Evolutionary conservation across 2,113 vertebrate species (phyloP), one percentile per base, ranked within the genome.

Genomic region (Cochlearius cochlearius): DNA sequence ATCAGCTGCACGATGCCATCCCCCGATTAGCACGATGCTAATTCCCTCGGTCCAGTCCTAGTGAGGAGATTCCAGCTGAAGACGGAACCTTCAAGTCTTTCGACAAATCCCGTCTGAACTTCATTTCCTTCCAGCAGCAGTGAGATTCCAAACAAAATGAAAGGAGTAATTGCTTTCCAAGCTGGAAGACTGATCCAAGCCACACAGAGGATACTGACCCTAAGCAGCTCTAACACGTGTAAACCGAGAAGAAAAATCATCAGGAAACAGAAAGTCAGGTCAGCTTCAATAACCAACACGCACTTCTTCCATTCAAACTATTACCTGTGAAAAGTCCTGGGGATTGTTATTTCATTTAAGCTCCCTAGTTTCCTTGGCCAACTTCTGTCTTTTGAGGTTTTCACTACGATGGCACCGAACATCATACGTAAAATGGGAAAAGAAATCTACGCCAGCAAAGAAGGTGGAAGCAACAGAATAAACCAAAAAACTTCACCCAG

Each of bases 131-230:
- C 69, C 92, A 58, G 66, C 30, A 86, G 66, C 71, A 76, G 74
- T 10, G 8, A 90, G 38, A 67, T 43, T 81, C 69, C 49, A 62
- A 60, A 74, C 8, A 25, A 81, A 94, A 90, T 79, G 71, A 94
- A 88, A 82, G 81, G 81, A 73, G 78, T 86, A 92, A 96, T 92
- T 96, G 81, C 74, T 90, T 90, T 93, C 81, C 1, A 7, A 79
- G 78, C 88, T 75, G 53, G 19, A 47, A 73, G 25, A n/a, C 32
- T 69, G 60, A 68, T 34, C 53, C 47, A 17, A 87, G 77, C 10
- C 68, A 67, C 39, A 8, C 39, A 19, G 78, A 90, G 85, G 76
- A 79, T 79, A 43, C 58, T 80, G 86, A 92, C 92, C 94, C 59
- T 36, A n/a, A 80, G 72, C 85, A 90, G 67, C 63, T 67, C 41